Evolutionary conservation across 35 echinoderm and acorn worm genomes (phyloP).

Genomic region (Lytechinus pictus): DNA sequence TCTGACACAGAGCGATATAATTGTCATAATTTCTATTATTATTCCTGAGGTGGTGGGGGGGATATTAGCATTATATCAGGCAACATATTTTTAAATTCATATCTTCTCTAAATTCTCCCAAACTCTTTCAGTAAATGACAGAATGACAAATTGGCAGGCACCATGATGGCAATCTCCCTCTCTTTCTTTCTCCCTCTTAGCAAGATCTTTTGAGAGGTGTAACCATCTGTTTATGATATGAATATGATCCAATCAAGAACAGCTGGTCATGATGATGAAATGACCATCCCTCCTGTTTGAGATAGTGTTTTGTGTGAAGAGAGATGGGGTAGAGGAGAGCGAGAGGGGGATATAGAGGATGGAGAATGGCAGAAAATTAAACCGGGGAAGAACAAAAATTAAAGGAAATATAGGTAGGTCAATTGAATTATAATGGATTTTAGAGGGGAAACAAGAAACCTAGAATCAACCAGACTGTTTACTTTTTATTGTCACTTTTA

Average conservation of each 20-base stretch:
- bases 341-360: neutral
- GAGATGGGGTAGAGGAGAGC: neutral
- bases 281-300: neutral
- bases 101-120: neutral
- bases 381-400: neutral
- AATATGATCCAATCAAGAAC: conserved; percentile 33
- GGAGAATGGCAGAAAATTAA: neutral
- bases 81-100: neutral
- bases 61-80: neutral
- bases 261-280: conserved; percentile 18
- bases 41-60: neutral
- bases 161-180: neutral
- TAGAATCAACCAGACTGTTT: neutral
- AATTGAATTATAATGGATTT: neutral
- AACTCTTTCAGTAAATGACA: neutral
- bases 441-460: neutral
- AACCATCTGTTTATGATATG: conserved; percentile 53
- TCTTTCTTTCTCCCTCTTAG: neutral
- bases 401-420: neutral
- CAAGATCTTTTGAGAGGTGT: conserved; percentile 32
- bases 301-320: neutral
- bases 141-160: conserved; percentile 35
- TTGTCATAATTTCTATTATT: neutral
- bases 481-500: neutral
- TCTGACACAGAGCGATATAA: neutral